These are phyloP conservation scores for Homarus gammarus DNA, from an alignment of 2,888 invertebrate genomes.

Conservation along the genomic window DNA sequence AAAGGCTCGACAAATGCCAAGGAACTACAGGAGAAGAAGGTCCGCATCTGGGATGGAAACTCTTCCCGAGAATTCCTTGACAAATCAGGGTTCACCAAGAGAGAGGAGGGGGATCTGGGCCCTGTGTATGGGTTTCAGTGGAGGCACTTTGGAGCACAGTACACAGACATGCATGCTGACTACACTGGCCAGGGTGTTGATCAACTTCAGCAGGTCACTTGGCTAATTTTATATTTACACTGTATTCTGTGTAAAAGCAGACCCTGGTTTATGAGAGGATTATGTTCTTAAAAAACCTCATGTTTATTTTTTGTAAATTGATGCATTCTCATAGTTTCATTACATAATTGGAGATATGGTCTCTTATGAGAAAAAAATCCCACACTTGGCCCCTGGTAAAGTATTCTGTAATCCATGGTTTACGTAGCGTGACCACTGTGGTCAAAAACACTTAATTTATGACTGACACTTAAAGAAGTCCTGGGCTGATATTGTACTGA, in stretches of 20 bases:
- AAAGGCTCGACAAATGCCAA: slow-evolving; percentile 93
- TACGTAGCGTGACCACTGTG: too few species aligned
- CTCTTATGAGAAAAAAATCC: too few species aligned
- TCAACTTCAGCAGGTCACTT: slow-evolving; percentile 87
- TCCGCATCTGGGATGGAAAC: slow-evolving; percentile 98
- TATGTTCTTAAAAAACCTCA: neutral
- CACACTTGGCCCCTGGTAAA: too few species aligned
- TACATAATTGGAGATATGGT: too few species aligned
- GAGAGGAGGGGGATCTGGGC: slow-evolving; percentile 95
- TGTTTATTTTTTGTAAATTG: neutral
- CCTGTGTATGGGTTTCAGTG: slow-evolving; percentile 99
- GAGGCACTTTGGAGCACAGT: slow-evolving; percentile 97
- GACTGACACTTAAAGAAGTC: too few species aligned
- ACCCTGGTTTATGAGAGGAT: neutral
- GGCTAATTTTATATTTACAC: too few species aligned
- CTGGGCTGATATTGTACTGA: too few species aligned
- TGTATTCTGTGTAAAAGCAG: neutral
- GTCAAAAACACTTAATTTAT: too few species aligned
- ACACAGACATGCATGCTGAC: slow-evolving; percentile 88
- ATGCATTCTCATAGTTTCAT: too few species aligned
- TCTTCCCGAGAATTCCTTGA: slow-evolving; percentile 93
- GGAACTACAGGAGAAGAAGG: slow-evolving; percentile 86
- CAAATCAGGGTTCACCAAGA: slow-evolving; percentile 88
- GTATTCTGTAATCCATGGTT: too few species aligned
- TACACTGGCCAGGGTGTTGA: slow-evolving; percentile 93